Evolutionary conservation across 2,113 vertebrate genomes (phyloP).

Genomic region (Phasianus colchicus): DNA sequence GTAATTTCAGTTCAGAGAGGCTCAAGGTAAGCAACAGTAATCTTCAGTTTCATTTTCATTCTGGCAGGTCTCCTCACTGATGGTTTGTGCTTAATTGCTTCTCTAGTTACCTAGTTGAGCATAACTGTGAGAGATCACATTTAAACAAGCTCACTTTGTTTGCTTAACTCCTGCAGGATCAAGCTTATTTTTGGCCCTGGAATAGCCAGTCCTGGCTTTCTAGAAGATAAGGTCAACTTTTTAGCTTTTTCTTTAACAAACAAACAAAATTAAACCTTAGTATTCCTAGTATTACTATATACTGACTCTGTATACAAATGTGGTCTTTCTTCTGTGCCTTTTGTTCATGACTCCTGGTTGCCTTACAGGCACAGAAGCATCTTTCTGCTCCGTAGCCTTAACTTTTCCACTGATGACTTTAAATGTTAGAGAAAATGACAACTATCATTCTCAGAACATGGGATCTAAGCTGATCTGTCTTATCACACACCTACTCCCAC

Average conservation of each 20-base stretch:
- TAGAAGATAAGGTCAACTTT: neutral
- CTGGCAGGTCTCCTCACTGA: slow-evolving; percentile 43
- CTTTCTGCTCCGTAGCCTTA: neutral
- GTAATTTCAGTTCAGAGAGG: slow-evolving; percentile 64
- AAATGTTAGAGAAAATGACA: neutral
- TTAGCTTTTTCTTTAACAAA: neutral
- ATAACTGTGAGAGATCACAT: slow-evolving; percentile 37
- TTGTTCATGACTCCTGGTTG: neutral
- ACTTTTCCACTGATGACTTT: neutral
- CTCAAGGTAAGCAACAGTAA: slow-evolving; percentile 72
- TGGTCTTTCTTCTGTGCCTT: neutral
- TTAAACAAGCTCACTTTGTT: slow-evolving; percentile 39
- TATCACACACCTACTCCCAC: neutral
- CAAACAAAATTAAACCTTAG: neutral
- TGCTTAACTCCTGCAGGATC: slow-evolving; percentile 21
- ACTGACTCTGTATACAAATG: neutral
- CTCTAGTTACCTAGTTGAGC: slow-evolving; percentile 58
- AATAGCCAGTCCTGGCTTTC: neutral
- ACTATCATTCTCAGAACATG: neutral
- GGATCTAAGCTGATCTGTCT: neutral
- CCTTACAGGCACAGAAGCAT: neutral
- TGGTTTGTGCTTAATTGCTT: slow-evolving; percentile 65
- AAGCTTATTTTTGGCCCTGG: neutral
- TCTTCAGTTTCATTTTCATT: slow-evolving; percentile 68
- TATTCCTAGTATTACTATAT: neutral